Conservation (phyloP, 2,888 invertebrate genomes). For the Amiota mariae region DNA sequence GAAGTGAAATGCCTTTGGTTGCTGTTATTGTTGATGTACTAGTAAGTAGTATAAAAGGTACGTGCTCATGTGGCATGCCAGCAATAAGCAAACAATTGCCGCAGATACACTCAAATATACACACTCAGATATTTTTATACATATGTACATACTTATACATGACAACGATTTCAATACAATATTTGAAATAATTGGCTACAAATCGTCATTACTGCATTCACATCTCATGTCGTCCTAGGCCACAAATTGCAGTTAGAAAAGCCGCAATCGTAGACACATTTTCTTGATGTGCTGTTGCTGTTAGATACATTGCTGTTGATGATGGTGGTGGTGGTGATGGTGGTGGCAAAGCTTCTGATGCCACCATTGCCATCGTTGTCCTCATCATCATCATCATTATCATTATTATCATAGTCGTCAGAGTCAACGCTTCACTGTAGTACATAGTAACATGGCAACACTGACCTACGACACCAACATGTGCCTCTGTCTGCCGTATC, state of each 20-base stretch:
- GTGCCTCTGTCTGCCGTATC: conserved; percentile 38
- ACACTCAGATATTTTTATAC: conserved; percentile 2
- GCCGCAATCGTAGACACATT: conserved; percentile 55
- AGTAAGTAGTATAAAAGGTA: neutral
- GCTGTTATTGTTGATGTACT: neutral
- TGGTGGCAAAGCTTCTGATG: conserved; percentile 24
- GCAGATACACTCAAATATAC: conserved; percentile 11
- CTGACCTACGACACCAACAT: conserved; percentile 65
- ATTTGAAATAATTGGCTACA: conserved; percentile 71
- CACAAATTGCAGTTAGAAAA: conserved; percentile 67
- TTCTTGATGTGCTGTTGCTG: conserved; percentile 40
- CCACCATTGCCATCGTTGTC: conserved; percentile 11
- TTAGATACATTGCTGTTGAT: conserved; percentile 36
- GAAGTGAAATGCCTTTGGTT: neutral
- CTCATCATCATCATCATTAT: neutral
- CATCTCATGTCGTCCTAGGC: conserved; percentile 50
- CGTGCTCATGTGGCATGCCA: neutral
- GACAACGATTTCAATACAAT: conserved; percentile 68
- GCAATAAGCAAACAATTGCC: conserved; percentile 9
- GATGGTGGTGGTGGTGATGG: conserved; percentile 38
- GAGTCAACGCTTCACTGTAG: too few species aligned
- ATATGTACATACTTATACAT: conserved; percentile 27
- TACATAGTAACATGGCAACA: neutral
- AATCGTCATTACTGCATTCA: conserved; percentile 63
- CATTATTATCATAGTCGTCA: neutral